A percentile compares a stretch with the other conserved stretches of the same genome.
phyloP scores from a whole-genome alignment of 2,797 vertebrate genomes.

The Tenualosa ilisha region DNA sequence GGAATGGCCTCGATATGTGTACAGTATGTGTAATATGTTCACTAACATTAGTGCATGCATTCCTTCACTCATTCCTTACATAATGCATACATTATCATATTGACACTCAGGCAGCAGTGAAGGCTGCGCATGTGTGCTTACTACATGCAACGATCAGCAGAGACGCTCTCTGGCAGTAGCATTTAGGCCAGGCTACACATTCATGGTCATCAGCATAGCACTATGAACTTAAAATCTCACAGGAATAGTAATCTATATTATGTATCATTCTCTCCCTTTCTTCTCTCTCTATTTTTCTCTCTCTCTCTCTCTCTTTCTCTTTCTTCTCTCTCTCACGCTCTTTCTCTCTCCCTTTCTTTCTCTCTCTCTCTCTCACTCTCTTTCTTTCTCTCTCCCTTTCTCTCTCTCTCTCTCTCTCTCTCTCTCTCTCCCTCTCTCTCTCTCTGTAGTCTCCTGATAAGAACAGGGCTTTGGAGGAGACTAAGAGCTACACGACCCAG shows the following conservation, averaged over 20 bases:
- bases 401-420: background rate
- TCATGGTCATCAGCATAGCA: no score
- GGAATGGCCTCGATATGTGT: no score
- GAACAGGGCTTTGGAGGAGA: slow-evolving; percentile 95
- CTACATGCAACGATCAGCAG: background rate
- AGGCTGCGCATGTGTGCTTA: no score
- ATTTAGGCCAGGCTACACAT: background rate
- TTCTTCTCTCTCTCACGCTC: no score
- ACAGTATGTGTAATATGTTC: no score
- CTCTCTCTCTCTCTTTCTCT: no score
- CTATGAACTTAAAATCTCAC: no score
- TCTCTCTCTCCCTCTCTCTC: background rate
- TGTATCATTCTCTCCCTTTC: no score
- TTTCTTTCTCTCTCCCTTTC: background rate
- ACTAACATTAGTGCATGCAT: no score
- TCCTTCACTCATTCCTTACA: background rate
- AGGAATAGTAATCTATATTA: no score
- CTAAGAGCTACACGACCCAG: slow-evolving; percentile 97
- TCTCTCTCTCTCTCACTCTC: background rate
- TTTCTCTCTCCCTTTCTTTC: background rate
- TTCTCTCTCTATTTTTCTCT: no score
- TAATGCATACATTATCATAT: background rate
- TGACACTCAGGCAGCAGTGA: background rate
- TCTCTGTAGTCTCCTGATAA: slow-evolving; percentile 88
- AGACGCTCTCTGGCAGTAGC: background rate